Evolutionary conservation across 2,888 invertebrate species (phyloP).

Genomic region (Phalera bucephala): DNA sequence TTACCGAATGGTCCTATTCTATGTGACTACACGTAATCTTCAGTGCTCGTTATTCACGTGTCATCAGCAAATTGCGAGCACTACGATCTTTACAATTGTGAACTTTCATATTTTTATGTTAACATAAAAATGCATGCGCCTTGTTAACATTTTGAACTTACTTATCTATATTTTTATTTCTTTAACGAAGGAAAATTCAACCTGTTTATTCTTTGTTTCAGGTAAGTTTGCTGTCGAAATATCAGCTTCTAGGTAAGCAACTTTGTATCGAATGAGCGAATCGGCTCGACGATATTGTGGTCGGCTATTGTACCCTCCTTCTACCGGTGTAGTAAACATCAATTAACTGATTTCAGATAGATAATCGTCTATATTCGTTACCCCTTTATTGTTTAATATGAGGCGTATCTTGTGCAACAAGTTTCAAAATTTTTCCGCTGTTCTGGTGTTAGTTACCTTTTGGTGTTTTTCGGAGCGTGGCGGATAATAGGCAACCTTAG

Average conservation of each 20-base stretch:
- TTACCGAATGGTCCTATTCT: constrained; percentile 54
- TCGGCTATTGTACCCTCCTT: constrained; percentile 35
- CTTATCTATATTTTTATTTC: constrained; percentile 26
- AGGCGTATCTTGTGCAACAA: constrained; percentile 67
- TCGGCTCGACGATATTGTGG: constrained; percentile 33
- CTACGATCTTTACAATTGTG: constrained; percentile 13
- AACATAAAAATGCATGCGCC: constrained; percentile 42
- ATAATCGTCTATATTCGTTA: constrained; percentile 76
- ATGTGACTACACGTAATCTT: constrained; percentile 58
- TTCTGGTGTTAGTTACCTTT: constrained; percentile 77
- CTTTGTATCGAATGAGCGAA: constrained; percentile 33
- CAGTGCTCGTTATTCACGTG: constrained; percentile 59
- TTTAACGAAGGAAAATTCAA: constrained; percentile 20
- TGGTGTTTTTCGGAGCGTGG: constrained; percentile 82
- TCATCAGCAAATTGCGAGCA: no score
- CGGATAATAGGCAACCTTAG: constrained; percentile 80
- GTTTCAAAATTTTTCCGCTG: constrained; percentile 80
- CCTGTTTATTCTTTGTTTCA: constrained; percentile 58
- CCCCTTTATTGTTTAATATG: constrained; percentile 78
- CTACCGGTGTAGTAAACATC: constrained; percentile 68
- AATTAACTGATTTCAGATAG: constrained; percentile 76
- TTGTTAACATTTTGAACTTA: constrained; percentile 58
- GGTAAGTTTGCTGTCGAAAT: constrained; percentile 53
- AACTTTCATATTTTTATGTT: constrained; percentile 40
- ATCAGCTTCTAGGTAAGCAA: constrained; percentile 48